Percentiles rank a stretch among this genome's conserved stretches.
Evolutionary conservation across 2,113 vertebrate genomes (phyloP).

Genomic region (Cinclus mexicanus): DNA sequence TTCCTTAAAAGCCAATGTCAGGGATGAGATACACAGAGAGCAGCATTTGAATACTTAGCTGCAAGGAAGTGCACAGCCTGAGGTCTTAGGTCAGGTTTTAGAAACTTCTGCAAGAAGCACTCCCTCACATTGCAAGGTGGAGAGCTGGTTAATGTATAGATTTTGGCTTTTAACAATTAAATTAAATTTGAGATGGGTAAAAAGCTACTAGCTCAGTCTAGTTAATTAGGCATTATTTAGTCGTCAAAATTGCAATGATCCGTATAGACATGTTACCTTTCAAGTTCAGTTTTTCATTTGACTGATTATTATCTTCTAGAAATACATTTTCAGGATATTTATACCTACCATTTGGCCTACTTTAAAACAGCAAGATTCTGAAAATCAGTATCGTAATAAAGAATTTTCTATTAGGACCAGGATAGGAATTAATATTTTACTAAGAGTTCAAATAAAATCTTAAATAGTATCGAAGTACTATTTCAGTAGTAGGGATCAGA

Average conservation of each 20-base stretch:
- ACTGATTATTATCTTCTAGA: conserved; percentile 1
- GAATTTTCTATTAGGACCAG: conserved; percentile 29
- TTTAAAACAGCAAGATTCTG: neutral
- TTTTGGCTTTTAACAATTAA: neutral
- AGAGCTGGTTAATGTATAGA: neutral
- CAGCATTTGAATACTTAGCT: neutral
- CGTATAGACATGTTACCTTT: neutral
- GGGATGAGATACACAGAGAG: neutral
- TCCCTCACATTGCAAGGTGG: neutral
- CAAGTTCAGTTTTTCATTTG: conserved; percentile 14
- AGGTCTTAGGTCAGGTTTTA: neutral
- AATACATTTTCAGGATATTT: conserved; percentile 9
- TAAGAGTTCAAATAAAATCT: conserved; percentile 35
- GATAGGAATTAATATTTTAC: conserved; percentile 41
- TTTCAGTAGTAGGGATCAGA: neutral
- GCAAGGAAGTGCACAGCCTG: neutral
- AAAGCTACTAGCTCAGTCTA: neutral
- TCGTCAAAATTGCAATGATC: conserved; percentile 10
- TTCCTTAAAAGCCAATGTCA: neutral
- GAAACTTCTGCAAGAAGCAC: neutral
- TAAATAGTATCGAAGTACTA: neutral
- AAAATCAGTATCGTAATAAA: conserved; percentile 17
- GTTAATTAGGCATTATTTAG: conserved; percentile 26
- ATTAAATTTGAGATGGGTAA: neutral
- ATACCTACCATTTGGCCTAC: conserved; percentile 14